Percentiles rank a stretch among this genome's conserved stretches.
These are phyloP conservation scores for Lypha dubia DNA, from an alignment of 2,888 invertebrate species.

Conservation along the genomic window DNA sequence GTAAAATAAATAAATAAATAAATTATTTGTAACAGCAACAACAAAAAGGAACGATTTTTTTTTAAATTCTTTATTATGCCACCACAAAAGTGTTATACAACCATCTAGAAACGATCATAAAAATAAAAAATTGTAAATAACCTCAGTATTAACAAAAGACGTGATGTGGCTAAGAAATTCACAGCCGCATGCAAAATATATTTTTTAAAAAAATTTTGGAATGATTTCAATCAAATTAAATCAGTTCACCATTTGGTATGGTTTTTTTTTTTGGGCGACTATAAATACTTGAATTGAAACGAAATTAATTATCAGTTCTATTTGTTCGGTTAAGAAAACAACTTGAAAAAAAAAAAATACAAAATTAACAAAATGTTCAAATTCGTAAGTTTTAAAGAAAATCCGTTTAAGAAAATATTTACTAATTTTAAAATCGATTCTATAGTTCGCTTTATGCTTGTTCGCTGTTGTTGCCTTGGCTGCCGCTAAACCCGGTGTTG, in stretches of 20 bases:
- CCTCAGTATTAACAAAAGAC: conserved; percentile 1
- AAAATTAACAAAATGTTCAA: conserved; percentile 72
- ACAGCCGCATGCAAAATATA: not conserved
- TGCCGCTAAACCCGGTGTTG: conserved; percentile 74
- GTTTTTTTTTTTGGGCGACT: not conserved
- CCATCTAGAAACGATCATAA: not conserved
- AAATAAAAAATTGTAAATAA: conserved; percentile 6
- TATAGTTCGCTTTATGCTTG: conserved; percentile 73
- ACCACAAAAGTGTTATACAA: conserved; percentile 3
- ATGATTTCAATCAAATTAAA: conserved; percentile 13
- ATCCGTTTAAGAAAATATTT: not conserved
- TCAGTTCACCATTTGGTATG: conserved; percentile 11
- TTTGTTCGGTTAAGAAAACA: conserved; percentile 44
- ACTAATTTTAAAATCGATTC: not conserved
- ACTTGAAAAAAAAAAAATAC: conserved; percentile 35
- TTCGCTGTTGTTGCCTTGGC: conserved; percentile 73
- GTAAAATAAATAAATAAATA: not conserved
- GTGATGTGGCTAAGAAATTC: conserved; percentile 41
- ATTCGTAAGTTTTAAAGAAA: conserved; percentile 71
- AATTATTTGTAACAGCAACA: conserved; percentile 1
- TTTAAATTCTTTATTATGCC: not conserved
- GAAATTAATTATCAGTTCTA: conserved; percentile 52
- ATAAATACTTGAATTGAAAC: conserved; percentile 35
- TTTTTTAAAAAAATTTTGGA: not conserved
- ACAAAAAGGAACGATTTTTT: conserved; percentile 23